A percentile compares a stretch with the other conserved stretches of the same genome.
Conservation (phyloP, 2,888 invertebrate species). For the Hesperia comma region DNA sequence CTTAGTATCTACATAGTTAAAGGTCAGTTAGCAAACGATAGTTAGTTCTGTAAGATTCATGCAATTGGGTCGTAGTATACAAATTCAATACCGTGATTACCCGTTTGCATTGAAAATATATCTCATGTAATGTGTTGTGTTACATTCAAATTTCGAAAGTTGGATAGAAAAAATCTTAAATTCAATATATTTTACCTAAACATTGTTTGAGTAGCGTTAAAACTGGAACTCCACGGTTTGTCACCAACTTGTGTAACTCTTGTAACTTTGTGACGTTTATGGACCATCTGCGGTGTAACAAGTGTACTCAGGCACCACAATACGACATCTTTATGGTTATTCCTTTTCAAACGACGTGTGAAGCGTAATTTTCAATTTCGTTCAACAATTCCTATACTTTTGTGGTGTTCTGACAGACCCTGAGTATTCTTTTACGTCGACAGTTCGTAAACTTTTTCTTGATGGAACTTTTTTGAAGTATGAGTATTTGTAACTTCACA, state of each 20-base stretch:
- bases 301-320: conserved; percentile 48
- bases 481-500: no score
- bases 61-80: no score
- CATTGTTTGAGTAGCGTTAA: background rate
- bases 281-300: conserved; percentile 62
- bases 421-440: background rate
- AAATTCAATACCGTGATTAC: no score
- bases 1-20: no score
- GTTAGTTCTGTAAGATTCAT: no score
- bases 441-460: background rate
- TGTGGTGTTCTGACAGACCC: background rate
- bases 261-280: conserved; percentile 66
- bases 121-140: no score
- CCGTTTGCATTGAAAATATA: no score
- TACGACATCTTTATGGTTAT: conserved; percentile 53
- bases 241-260: conserved; percentile 58
- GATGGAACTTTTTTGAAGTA: no score
- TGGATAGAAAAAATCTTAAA: no score
- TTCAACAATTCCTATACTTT: conserved; percentile 29
- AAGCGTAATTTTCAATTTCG: conserved; percentile 43
- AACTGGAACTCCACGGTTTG: conserved; percentile 29
- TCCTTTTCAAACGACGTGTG: conserved; percentile 40
- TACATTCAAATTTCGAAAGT: no score
- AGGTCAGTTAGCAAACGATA: no score
- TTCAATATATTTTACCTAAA: no score